Evolutionary conservation across 2,888 invertebrate genomes (phyloP).

Genomic region (Incurvaria masculella): DNA sequence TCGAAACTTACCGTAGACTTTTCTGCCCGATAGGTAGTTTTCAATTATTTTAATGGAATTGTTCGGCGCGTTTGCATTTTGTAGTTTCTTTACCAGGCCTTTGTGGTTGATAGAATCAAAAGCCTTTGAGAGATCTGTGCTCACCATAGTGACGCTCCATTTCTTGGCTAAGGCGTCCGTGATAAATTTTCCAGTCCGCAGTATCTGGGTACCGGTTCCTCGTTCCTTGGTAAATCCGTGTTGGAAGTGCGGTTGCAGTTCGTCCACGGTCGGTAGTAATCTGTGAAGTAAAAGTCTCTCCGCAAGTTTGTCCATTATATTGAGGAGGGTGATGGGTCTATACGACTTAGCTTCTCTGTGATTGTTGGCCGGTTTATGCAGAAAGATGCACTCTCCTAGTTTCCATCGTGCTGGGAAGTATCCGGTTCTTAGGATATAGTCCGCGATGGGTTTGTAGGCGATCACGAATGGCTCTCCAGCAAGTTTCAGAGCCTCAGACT

Average conservation of each 20-base stretch:
- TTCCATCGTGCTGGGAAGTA: constrained; percentile 1
- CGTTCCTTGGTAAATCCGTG: not conserved
- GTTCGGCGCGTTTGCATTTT: not conserved
- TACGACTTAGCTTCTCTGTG: not conserved
- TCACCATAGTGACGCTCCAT: not conserved
- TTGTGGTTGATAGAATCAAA: constrained; percentile 2
- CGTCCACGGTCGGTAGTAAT: no score
- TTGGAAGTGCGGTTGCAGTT: not conserved
- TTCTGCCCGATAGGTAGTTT: not conserved
- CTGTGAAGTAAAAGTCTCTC: no score
- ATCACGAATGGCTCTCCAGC: constrained; percentile 9
- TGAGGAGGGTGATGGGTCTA: not conserved
- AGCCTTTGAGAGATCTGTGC: constrained; percentile 1
- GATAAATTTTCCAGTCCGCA: not conserved
- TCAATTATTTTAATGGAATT: constrained; percentile 2
- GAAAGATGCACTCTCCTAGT: constrained; percentile 1
- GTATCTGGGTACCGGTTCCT: not conserved
- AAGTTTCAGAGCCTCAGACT: constrained; percentile 10
- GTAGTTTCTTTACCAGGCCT: constrained; percentile 1
- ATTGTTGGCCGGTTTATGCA: constrained; percentile 1
- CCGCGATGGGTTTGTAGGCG: no score
- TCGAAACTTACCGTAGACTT: not conserved
- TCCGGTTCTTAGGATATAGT: not conserved
- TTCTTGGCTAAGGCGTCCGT: not conserved
- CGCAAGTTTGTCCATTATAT: not conserved